Percentiles rank a stretch among this genome's conserved stretches.
These are phyloP conservation scores for Danio albolineatus DNA, from an alignment of 2,797 vertebrate genomes.

Conservation along the genomic window DNA sequence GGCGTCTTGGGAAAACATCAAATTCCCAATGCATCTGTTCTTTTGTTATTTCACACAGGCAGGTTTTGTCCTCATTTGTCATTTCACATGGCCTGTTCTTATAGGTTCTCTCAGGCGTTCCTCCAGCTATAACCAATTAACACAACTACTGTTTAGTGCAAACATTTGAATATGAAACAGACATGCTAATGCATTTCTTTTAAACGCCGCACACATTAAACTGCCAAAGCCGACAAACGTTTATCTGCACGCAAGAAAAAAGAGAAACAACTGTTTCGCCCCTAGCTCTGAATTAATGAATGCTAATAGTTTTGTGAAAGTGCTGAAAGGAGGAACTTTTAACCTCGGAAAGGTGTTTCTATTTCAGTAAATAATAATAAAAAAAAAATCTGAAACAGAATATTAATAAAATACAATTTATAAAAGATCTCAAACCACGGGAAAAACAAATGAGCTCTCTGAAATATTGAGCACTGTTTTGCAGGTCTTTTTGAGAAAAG, in stretches of 20 bases:
- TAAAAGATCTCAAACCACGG: not conserved
- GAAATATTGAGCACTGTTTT: not conserved
- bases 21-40: not conserved
- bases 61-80: slow-evolving; percentile 32
- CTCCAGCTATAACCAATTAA: slow-evolving; percentile 54
- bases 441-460: not conserved
- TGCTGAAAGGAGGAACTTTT: slow-evolving; percentile 30
- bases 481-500: not conserved
- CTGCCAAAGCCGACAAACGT: slow-evolving; percentile 38
- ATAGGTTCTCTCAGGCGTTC: slow-evolving; percentile 45
- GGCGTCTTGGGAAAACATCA: not conserved
- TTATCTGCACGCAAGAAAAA: slow-evolving; percentile 45
- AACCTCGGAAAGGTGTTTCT: slow-evolving; percentile 21
- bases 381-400: not conserved
- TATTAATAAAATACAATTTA: not conserved
- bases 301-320: slow-evolving; percentile 41
- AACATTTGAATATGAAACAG: slow-evolving; percentile 56
- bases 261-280: slow-evolving; percentile 50
- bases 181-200: slow-evolving; percentile 38
- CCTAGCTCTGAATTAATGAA: slow-evolving; percentile 53
- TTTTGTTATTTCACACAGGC: not conserved
- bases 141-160: slow-evolving; percentile 44
- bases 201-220: slow-evolving; percentile 49
- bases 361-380: not conserved
- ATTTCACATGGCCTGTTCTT: slow-evolving; percentile 28